Conservation (phyloP, 2,888 invertebrate species). For the Beris morrisii region DNA sequence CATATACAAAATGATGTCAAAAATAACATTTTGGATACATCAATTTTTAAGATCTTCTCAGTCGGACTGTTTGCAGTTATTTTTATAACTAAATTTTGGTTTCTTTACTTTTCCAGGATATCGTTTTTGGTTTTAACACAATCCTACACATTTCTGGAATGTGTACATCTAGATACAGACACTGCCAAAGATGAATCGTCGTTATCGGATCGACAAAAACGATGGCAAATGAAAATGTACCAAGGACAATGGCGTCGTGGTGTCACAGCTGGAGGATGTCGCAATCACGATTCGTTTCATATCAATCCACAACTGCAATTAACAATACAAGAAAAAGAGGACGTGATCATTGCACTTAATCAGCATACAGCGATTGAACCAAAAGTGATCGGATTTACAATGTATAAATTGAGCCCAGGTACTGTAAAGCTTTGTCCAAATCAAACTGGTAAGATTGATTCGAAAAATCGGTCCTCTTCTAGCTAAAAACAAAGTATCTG, state of each 20-base stretch:
- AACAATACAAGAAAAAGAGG: conserved; percentile 75
- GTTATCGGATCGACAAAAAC: conserved; percentile 69
- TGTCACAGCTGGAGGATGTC: conserved; percentile 86
- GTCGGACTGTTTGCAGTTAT: too few relatives aligned
- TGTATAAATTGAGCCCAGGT: conserved; percentile 61
- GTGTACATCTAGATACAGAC: conserved; percentile 83
- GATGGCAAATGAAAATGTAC: conserved; percentile 86
- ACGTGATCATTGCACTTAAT: conserved; percentile 81
- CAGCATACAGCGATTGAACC: conserved; percentile 92
- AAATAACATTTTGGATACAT: too few relatives aligned
- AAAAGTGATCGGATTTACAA: conserved; percentile 89
- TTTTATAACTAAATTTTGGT: too few relatives aligned
- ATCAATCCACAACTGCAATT: conserved; percentile 89
- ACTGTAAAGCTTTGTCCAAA: conserved; percentile 11
- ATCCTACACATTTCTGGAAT: conserved; percentile 79
- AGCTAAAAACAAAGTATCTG: conserved; percentile 63
- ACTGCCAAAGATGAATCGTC: conserved; percentile 84
- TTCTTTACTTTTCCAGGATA: conserved; percentile 62
- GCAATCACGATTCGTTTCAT: conserved; percentile 89
- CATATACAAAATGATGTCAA: too few relatives aligned
- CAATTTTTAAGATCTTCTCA: too few relatives aligned
- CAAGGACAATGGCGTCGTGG: conserved; percentile 86
- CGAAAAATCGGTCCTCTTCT: conserved; percentile 9
- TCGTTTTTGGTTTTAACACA: conserved; percentile 79
- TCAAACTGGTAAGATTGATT: neutral